Evolutionary conservation across 2,113 vertebrate genomes (phyloP).

Genomic region (Chaetodon auriga): DNA sequence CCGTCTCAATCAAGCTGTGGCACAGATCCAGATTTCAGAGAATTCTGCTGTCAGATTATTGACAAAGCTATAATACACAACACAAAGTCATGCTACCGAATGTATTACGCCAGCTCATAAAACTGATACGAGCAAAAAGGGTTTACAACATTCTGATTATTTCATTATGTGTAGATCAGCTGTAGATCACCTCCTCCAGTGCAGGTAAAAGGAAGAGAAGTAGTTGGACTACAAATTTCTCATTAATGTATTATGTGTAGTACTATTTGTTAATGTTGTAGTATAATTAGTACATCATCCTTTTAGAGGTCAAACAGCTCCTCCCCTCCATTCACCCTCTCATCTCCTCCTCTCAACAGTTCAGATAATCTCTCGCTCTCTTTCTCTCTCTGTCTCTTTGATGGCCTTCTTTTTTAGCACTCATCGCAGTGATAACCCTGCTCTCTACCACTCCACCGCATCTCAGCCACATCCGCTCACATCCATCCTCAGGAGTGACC

Average conservation of each 20-base stretch:
- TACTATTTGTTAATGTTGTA: neutral
- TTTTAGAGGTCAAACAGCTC: slow-evolving; percentile 64
- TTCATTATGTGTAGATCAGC: neutral
- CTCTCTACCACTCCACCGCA: slow-evolving; percentile 64
- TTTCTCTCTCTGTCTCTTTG: slow-evolving; percentile 56
- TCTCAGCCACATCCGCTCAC: slow-evolving; percentile 60
- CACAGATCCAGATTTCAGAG: slow-evolving; percentile 38
- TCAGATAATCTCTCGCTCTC: slow-evolving; percentile 74
- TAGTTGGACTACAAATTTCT: no score
- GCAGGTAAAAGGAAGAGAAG: neutral
- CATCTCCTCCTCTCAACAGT: slow-evolving; percentile 67
- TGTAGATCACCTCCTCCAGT: neutral
- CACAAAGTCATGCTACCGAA: neutral
- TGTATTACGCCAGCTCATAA: neutral
- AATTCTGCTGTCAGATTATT: slow-evolving; percentile 45
- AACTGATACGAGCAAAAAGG: neutral
- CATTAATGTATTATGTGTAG: neutral
- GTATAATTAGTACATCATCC: slow-evolving; percentile 27
- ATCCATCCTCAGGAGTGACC: slow-evolving; percentile 43
- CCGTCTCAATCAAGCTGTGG: slow-evolving; percentile 60
- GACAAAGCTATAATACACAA: slow-evolving; percentile 28
- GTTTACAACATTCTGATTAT: neutral
- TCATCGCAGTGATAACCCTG: slow-evolving; percentile 75
- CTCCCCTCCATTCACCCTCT: slow-evolving; percentile 65
- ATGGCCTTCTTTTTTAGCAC: slow-evolving; percentile 57